A percentile compares a stretch with the other conserved stretches of the same genome.
Conservation (phyloP, 2,888 invertebrate species). For the Biston stratarius region DNA sequence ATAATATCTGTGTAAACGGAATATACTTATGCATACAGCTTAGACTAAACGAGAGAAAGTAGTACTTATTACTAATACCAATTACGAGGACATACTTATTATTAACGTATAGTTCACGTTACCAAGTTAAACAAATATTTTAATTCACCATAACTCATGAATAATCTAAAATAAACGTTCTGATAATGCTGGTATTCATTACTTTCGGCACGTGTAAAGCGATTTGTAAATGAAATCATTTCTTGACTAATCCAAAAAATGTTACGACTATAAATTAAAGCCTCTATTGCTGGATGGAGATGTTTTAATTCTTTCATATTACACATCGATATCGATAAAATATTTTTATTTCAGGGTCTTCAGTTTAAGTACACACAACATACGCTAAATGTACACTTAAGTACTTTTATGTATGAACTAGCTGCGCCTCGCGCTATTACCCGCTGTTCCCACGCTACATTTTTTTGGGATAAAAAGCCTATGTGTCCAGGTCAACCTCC, state of each 20-base stretch:
- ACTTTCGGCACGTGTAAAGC: constrained; percentile 54
- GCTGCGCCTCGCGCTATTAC: too few relatives aligned
- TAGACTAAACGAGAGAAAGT: too few relatives aligned
- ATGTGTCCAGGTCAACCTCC: too few relatives aligned
- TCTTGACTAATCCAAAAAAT: constrained; percentile 82
- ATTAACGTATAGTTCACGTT: not conserved
- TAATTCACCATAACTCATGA: constrained; percentile 17
- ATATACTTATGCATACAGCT: too few relatives aligned
- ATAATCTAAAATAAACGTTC: constrained; percentile 11
- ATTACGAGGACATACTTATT: too few relatives aligned
- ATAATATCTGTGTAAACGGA: too few relatives aligned
- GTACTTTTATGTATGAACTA: too few relatives aligned
- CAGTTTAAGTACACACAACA: too few relatives aligned
- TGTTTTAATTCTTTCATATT: constrained; percentile 24
- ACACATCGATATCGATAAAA: constrained; percentile 19
- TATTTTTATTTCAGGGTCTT: not conserved
- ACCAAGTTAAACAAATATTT: constrained; percentile 6
- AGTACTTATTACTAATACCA: too few relatives aligned
- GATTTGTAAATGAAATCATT: constrained; percentile 80
- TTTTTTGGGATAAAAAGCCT: too few relatives aligned
- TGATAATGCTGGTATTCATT: constrained; percentile 26
- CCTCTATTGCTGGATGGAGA: constrained; percentile 70
- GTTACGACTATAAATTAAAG: constrained; percentile 80
- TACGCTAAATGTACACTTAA: too few relatives aligned
- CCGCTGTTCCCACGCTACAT: too few relatives aligned